A percentile compares a stretch with the other conserved stretches of the same genome.
phyloP scores from a whole-genome alignment of 2,888 invertebrate genomes.

The Nebria brevicollis region DNA sequence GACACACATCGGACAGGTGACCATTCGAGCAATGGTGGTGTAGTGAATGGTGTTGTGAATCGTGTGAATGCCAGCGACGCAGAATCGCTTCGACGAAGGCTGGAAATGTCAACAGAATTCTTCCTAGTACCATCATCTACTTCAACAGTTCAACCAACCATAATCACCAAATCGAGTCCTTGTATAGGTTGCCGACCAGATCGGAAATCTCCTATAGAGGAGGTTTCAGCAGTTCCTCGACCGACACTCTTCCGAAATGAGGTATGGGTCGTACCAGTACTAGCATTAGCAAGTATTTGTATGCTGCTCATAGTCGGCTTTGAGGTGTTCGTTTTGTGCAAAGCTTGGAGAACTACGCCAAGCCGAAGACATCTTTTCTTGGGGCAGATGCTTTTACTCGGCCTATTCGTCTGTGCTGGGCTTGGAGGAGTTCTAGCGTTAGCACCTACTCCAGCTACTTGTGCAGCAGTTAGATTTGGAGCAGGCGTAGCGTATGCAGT shows the following conservation, averaged over 20 bases:
- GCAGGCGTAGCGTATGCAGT: slow-evolving; percentile 85
- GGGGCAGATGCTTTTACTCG: slow-evolving; percentile 86
- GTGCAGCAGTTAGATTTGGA: slow-evolving; percentile 83
- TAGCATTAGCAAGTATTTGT: slow-evolving; percentile 84
- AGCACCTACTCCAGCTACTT: slow-evolving; percentile 81
- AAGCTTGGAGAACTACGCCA: slow-evolving; percentile 84
- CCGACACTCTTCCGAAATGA: slow-evolving; percentile 69
- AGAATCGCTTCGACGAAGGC: slow-evolving; percentile 60
- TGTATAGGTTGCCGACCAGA: slow-evolving; percentile 49
- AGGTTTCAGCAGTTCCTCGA: slow-evolving; percentile 56
- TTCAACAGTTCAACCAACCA: slow-evolving; percentile 56
- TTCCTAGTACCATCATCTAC: slow-evolving; percentile 75
- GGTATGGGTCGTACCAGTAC: slow-evolving; percentile 90
- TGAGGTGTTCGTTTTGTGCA: slow-evolving; percentile 89
- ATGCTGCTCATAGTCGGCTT: slow-evolving; percentile 88
- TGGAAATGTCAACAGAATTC: slow-evolving; percentile 87
- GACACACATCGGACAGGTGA: background rate
- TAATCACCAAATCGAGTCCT: slow-evolving; percentile 34
- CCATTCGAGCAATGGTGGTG: slow-evolving; percentile 4
- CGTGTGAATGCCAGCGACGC: background rate
- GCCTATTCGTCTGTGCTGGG: slow-evolving; percentile 83
- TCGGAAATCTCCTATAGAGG: slow-evolving; percentile 49
- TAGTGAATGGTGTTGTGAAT: background rate
- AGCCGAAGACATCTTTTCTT: slow-evolving; percentile 86
- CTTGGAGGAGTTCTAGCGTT: slow-evolving; percentile 82